Conservation (phyloP, 2,113 vertebrate species). For the Tupaia tana region DNA sequence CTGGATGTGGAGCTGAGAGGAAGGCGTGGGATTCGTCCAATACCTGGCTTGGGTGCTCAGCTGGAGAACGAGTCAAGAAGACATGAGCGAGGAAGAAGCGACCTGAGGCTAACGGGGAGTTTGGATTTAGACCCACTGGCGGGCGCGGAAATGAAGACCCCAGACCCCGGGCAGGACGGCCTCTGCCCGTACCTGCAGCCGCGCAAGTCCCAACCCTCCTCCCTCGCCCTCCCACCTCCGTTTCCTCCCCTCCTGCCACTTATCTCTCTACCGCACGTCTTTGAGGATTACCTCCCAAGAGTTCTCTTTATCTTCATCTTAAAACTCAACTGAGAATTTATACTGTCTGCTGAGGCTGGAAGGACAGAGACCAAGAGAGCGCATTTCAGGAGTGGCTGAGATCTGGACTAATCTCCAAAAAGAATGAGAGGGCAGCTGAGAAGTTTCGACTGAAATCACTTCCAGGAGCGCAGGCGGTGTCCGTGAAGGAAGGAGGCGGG, state of each 20-base stretch:
- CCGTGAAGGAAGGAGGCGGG: neutral
- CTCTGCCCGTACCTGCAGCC: neutral
- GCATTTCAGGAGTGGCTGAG: neutral
- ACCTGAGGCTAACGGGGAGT: neutral
- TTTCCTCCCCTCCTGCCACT: neutral
- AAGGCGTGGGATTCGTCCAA: neutral
- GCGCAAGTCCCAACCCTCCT: too few relatives aligned
- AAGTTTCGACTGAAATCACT: neutral
- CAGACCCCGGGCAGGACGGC: neutral
- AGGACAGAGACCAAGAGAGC: neutral
- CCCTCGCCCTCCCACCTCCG: neutral
- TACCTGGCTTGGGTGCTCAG: neutral
- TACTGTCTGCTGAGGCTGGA: neutral
- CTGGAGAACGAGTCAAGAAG: neutral
- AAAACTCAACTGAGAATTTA: too few relatives aligned
- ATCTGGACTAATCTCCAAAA: neutral
- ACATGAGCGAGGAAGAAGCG: fast-evolving
- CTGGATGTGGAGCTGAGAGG: fast-evolving
- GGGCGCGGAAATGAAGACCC: neutral
- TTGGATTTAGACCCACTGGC: fast-evolving
- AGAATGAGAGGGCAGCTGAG: neutral
- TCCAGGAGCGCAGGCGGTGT: neutral
- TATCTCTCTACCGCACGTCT: neutral
- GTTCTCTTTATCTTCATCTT: neutral
- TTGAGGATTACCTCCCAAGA: neutral